Conservation (phyloP, 2,888 invertebrate species). For the Hydropsyche betteni region DNA sequence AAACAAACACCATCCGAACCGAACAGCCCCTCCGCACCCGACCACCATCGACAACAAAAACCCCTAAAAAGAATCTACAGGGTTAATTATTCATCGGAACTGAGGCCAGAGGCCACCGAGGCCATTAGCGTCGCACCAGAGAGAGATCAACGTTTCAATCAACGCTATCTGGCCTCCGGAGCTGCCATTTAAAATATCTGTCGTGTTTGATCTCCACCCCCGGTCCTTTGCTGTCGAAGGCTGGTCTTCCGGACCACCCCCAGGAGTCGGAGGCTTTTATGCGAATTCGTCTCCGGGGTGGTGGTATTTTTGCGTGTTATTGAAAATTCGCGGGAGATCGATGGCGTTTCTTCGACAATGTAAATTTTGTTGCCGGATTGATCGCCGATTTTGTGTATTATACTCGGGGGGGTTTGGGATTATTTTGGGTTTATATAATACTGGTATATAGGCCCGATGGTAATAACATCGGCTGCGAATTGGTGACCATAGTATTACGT, state of each 20-base stretch:
- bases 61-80: neutral
- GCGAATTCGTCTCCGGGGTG: neutral
- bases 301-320: neutral
- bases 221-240: too few relatives aligned
- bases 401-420: neutral
- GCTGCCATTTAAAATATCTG: neutral
- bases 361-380: slow-evolving; percentile 4
- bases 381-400: slow-evolving; percentile 11
- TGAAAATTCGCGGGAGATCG: neutral
- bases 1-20: too few relatives aligned
- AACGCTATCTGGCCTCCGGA: slow-evolving; percentile 8
- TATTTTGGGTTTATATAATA: too few relatives aligned
- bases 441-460: too few relatives aligned
- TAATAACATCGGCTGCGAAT: too few relatives aligned
- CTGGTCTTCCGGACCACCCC: too few relatives aligned
- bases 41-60: neutral
- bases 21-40: neutral
- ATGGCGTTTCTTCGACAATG: slow-evolving; percentile 6
- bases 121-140: slow-evolving; percentile 3
- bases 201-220: slow-evolving; percentile 6
- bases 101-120: neutral
- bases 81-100: slow-evolving; percentile 19
- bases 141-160: slow-evolving; percentile 2
- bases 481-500: too few relatives aligned
- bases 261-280: neutral